Base-by-base conservation (phyloP, 1,140 invertebrate species). In the Amyelois transitella region DNA sequence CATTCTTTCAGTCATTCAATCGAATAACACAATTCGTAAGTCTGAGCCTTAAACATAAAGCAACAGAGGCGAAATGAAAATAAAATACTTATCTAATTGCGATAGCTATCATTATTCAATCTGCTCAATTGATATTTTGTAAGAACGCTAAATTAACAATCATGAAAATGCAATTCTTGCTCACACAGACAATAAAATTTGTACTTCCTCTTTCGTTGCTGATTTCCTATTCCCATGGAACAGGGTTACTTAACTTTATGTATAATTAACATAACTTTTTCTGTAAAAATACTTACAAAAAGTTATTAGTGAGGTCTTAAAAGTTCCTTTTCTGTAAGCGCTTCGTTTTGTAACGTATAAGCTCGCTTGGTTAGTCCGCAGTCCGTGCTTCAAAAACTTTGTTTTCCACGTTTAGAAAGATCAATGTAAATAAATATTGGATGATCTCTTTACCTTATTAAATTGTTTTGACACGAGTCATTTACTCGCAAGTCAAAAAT, bases 1-100 rank as follows among this genome's bases (percentile, higher is more conserved):
- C 64, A 75, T 69, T 77, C 62, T 64, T 54, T 60, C 57, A 65
- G 52, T 62, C 51, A 54, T 50, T 55, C 56, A 32, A 32, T 47
- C 12, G 24, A 12, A n/a, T 6, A 32, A 32, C 4, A 38, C 17
- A 14, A 38, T 38, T n/a, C 12, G 8, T 38, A 14, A 38, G n/a
- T 14, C 17, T 38, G 32, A 38, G n/a, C 17, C n/a, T 38, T 38
- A 38, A 38, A 1, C 1, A 4, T 14, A 38, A 38, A 14, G 32
- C 8, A 2, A 38, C 32, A 38, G 17, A 38, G 32, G 17, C 32
- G 5, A 38, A 2, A 14, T 8, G 25, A 28, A 38, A 38, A 14
- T n/a, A 14, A 3, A 38, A 38, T 38, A n/a, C n/a, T 2, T 14
- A 14, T 14, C 25, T 38, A 38, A 38, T 38, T 38, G 32, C 32